Evolutionary conservation across 2,797 vertebrate genomes (phyloP).

Genomic region (Tenualosa thibaudeaui): DNA sequence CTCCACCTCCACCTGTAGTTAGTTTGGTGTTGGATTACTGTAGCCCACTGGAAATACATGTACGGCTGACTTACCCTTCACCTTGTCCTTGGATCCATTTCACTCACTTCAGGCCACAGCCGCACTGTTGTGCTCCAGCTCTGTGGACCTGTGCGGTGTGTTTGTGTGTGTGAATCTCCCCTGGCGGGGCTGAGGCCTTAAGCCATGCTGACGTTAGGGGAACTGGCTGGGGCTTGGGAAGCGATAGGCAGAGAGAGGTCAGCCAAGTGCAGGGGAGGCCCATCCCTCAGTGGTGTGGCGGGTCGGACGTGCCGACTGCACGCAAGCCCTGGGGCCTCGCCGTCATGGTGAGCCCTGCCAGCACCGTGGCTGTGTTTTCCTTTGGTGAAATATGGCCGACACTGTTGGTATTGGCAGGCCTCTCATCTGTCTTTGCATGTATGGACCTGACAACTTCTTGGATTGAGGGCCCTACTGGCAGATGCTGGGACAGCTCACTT

Average conservation of each 20-base stretch:
- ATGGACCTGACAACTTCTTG: slow-evolving; percentile 32
- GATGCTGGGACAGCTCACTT: slow-evolving; percentile 25
- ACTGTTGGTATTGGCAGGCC: slow-evolving; percentile 42
- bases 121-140: background rate
- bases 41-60: background rate
- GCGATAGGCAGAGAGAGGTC: slow-evolving; percentile 60
- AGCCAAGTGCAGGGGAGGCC: slow-evolving; percentile 60
- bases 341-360: slow-evolving; percentile 25
- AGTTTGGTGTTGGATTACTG: too few relatives aligned
- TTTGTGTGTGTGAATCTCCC: background rate
- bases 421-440: slow-evolving; percentile 27
- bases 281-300: slow-evolving; percentile 49
- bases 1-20: background rate
- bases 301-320: slow-evolving; percentile 39
- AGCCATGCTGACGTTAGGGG: background rate
- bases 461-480: slow-evolving; percentile 38
- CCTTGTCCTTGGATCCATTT: background rate
- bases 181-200: background rate
- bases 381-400: slow-evolving; percentile 37
- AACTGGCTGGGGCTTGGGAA: slow-evolving; percentile 54
- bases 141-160: background rate
- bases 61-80: background rate
- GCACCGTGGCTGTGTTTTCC: slow-evolving; percentile 4
- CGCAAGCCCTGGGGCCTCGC: slow-evolving; percentile 35
- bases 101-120: background rate